These are phyloP conservation scores for Scortum barcoo DNA, from an alignment of 2,113 vertebrate species.

Conservation along the genomic window DNA sequence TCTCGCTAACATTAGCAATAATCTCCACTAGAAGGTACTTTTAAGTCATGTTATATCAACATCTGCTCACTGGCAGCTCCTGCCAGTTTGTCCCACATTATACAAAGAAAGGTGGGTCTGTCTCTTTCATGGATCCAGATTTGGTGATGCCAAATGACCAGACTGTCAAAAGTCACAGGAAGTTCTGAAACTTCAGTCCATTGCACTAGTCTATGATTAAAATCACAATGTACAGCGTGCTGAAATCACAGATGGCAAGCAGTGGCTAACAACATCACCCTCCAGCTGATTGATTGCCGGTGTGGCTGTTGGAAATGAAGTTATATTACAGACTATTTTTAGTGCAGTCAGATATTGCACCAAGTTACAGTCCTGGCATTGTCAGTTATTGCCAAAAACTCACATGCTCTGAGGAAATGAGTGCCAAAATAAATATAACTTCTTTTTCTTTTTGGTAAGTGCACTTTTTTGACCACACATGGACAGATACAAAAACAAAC, in stretches of 20 bases:
- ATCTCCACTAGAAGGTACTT: background rate
- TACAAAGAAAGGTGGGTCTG: background rate
- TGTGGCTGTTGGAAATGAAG: background rate
- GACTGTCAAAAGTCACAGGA: too few relatives aligned
- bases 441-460: background rate
- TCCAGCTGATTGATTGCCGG: background rate
- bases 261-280: background rate
- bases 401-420: background rate
- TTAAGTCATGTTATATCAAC: background rate
- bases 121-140: too few relatives aligned
- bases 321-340: background rate
- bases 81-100: background rate
- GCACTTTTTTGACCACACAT: background rate
- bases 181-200: too few relatives aligned
- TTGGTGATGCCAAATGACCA: too few relatives aligned
- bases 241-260: background rate
- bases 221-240: background rate
- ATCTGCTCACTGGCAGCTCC: background rate
- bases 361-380: background rate
- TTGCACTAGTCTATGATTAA: background rate
- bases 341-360: constrained; percentile 1
- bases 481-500: background rate
- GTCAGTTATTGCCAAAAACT: background rate
- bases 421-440: background rate
- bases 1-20: too few relatives aligned